phyloP scores from a whole-genome alignment of 1,140 invertebrate species.

The Asbolus verrucosus region DNA sequence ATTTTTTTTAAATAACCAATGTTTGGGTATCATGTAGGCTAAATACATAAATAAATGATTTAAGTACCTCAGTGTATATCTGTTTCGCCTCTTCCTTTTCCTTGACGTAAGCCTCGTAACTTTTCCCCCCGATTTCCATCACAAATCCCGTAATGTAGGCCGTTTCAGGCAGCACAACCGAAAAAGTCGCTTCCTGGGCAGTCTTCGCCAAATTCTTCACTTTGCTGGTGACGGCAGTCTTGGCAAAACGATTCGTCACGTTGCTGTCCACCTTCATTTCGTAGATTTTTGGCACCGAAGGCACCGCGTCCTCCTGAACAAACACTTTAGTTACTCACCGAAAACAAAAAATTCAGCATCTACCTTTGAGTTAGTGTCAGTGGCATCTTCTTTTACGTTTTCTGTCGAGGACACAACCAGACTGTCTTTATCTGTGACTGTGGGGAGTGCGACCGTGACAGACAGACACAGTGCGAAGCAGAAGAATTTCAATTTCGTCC shows the following conservation, averaged over 20 bases:
- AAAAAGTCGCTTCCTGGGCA: conserved; percentile 72
- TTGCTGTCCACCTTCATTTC: conserved; percentile 70
- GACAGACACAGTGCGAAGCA: neutral
- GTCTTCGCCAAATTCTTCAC: conserved; percentile 70
- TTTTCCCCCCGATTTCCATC: conserved; percentile 71
- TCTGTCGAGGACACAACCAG: neutral
- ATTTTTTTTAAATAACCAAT: conserved; percentile 1
- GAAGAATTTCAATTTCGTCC: neutral
- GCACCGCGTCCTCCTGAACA: conserved; percentile 5
- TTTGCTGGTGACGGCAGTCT: conserved; percentile 70
- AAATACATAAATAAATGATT: no score
- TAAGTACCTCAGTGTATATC: conserved; percentile 72
- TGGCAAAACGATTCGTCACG: conserved; percentile 72
- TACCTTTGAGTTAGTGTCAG: neutral
- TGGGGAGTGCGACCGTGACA: neutral
- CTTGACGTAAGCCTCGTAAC: conserved; percentile 70
- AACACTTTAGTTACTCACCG: neutral
- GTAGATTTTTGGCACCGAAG: conserved; percentile 61
- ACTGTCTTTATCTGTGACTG: neutral
- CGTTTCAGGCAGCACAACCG: conserved; percentile 73
- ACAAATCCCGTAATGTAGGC: conserved; percentile 75
- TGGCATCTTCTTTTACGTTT: neutral
- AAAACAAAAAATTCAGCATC: neutral
- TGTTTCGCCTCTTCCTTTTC: conserved; percentile 75
- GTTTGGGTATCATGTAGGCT: no score